Evolutionary conservation across 1,140 invertebrate genomes (phyloP).

Genomic region (Glomeris maerens): DNA sequence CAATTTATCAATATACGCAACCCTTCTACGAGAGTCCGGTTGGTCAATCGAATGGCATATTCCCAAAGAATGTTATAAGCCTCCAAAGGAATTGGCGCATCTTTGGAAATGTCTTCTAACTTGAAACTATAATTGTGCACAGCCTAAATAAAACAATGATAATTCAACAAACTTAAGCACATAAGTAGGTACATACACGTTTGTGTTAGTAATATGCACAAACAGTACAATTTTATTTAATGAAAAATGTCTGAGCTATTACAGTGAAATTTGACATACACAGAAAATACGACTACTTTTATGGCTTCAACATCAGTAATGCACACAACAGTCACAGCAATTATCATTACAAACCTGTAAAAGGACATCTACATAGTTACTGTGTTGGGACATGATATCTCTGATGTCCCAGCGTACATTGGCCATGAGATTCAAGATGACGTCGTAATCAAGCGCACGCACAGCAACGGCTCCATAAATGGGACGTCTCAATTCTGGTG

Average conservation of each 20-base stretch:
- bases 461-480: slow-evolving; percentile 71
- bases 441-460: slow-evolving; percentile 60
- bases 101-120: slow-evolving; percentile 49
- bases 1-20: slow-evolving; percentile 26
- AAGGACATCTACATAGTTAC: slow-evolving; percentile 53
- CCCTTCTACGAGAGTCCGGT: slow-evolving; percentile 83
- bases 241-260: too few species aligned
- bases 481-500: slow-evolving; percentile 57
- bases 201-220: too few species aligned
- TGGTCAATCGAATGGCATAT: slow-evolving; percentile 64
- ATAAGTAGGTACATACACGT: too few species aligned
- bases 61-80: slow-evolving; percentile 66
- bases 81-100: slow-evolving; percentile 52
- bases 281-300: too few species aligned
- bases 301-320: slow-evolving; percentile 8
- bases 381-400: slow-evolving; percentile 91
- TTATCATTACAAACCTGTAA: slow-evolving; percentile 28
- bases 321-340: slow-evolving; percentile 6
- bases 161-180: too few species aligned
- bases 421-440: slow-evolving; percentile 61
- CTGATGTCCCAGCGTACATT: slow-evolving; percentile 89
- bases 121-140: slow-evolving; percentile 61
- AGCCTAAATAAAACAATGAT: too few species aligned
- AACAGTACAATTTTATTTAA: too few species aligned
- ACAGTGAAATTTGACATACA: too few species aligned